Base-by-base conservation (phyloP, 2,797 vertebrate genomes). In the Zalophus californianus region DNA sequence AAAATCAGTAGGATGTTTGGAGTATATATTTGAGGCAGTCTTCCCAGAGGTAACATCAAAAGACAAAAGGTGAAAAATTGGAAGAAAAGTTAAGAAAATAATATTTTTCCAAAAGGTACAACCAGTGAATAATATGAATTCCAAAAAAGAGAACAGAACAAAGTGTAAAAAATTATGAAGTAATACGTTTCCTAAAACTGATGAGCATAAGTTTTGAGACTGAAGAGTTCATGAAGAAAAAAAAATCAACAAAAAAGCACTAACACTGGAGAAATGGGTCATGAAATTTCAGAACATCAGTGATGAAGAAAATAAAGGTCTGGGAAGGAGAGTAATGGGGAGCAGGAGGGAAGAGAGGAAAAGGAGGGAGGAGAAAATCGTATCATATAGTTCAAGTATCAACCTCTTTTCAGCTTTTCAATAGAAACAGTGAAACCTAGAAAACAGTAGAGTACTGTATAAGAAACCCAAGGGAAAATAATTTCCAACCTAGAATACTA, bases 251-350 rank as follows among this genome's bases (percentile, higher is more conserved):
- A n/a, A 54, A n/a, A 60, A 44, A 44, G 54, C 16, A 77, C 14
- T 7, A 84, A 7, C 29, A n/a, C 18, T 93, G 15, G 18, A 87
- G 54, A 79, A 56, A 52, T 44, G 5, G 32, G 88, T 79, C 5
- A 66, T 84, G 32, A 91, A 88, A 78, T 85, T 72, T 94, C 48
- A 85, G 48, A 94, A 35, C 5, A 94, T 27, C 5, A 72, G 21
- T 35, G 25, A 66, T 85, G 16, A 91, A 93, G 83, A 79, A 77
- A 88, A 85, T 66, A 86, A 80, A 82, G 66, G 7, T 68, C 64
- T 62, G 3, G 29, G 60, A 29, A 62, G 56, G 82, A 83, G 54
- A 64, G 15, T 13, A 35, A 68, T 29, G 29, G 13, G 54, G 23
- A n/a, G 29, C 12, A 50, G n/a, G 78, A 32, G 44, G 16, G 38